phyloP scores from a whole-genome alignment of 2,113 vertebrate genomes.

The Chaetops frenatus region DNA sequence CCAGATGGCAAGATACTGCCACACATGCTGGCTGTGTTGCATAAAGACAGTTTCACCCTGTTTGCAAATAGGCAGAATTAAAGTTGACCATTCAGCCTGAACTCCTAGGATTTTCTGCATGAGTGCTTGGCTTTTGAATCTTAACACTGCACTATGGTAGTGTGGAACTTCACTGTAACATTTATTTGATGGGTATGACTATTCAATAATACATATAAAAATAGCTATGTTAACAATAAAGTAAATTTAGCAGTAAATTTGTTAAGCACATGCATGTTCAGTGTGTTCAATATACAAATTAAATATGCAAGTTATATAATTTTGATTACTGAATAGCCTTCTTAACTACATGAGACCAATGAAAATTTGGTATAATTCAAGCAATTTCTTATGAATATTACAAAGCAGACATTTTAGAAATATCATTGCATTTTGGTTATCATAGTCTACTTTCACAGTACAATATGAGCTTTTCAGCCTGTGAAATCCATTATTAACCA shows the following conservation, averaged over 20 bases:
- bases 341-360: neutral
- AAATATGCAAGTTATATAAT: neutral
- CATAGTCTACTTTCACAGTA: constrained; percentile 55
- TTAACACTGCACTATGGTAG: neutral
- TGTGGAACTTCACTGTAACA: neutral
- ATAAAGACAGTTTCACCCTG: neutral
- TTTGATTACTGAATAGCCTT: neutral
- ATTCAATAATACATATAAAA: neutral
- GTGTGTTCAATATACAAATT: neutral
- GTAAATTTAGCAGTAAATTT: neutral
- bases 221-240: neutral
- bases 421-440: constrained; percentile 49
- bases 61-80: constrained; percentile 37
- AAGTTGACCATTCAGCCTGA: constrained; percentile 47
- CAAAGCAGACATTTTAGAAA: constrained; percentile 18
- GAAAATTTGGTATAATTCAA: neutral
- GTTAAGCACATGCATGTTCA: neutral
- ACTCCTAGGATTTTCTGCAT: constrained; percentile 19
- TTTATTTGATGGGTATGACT: neutral
- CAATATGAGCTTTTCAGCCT: constrained; percentile 65
- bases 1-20: constrained; percentile 34
- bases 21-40: neutral
- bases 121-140: constrained; percentile 27
- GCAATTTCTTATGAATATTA: neutral
- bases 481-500: constrained; percentile 67